These are phyloP conservation scores for Stictocephala bisonia DNA, from an alignment of 2,888 invertebrate species.

Conservation along the genomic window DNA sequence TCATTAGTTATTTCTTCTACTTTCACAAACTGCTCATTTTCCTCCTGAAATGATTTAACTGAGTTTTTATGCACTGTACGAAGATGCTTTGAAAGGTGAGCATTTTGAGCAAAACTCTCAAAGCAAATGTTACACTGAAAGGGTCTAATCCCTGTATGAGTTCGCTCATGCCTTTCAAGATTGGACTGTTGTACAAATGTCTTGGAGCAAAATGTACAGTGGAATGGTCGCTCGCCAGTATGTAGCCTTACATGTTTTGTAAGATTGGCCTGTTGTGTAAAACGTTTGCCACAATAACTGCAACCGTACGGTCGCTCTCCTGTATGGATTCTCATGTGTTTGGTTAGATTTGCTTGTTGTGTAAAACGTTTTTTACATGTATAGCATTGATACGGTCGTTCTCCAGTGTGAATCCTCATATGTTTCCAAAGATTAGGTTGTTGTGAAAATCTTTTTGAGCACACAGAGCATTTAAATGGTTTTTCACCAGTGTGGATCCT, in stretches of 20 bases:
- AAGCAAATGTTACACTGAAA: conserved; percentile 56
- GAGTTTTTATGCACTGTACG: conserved; percentile 48
- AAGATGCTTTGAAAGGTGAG: conserved; percentile 57
- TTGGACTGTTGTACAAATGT: conserved; percentile 58
- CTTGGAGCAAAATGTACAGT: conserved; percentile 56
- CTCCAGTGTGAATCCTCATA: conserved; percentile 62
- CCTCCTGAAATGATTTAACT: not conserved
- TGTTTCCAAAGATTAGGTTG: conserved; percentile 62
- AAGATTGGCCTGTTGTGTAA: conserved; percentile 56
- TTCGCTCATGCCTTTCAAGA: conserved; percentile 57
- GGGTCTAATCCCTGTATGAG: conserved; percentile 57
- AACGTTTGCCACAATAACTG: conserved; percentile 54
- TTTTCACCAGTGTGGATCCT: conserved; percentile 58
- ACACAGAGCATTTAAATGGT: conserved; percentile 61
- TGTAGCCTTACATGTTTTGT: conserved; percentile 56
- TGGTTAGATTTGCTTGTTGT: conserved; percentile 57
- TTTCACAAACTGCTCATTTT: not conserved
- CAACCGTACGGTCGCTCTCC: conserved; percentile 56
- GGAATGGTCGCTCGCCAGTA: conserved; percentile 56
- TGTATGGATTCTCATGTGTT: conserved; percentile 57
- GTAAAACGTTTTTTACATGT: conserved; percentile 55
- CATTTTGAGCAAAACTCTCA: conserved; percentile 56
- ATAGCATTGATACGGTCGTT: conserved; percentile 57
- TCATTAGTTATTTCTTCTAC: not conserved
- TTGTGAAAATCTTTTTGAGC: conserved; percentile 61